phyloP scores from a whole-genome alignment of 2,888 invertebrate genomes.

The Cataglyphis livida region DNA sequence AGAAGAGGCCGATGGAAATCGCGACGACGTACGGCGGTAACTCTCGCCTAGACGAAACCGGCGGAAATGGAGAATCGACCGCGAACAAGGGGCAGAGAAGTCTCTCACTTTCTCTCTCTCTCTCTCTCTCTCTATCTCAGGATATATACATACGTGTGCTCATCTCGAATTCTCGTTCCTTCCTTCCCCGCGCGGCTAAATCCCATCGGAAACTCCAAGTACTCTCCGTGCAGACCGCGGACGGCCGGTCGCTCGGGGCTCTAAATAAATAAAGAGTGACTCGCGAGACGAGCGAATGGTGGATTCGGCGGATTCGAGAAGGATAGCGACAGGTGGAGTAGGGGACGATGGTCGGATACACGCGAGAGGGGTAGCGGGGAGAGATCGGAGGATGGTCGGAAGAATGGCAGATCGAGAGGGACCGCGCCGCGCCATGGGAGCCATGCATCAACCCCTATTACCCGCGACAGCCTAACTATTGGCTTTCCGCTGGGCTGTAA shows the following conservation, averaged over 20 bases:
- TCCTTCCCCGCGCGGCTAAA: conserved; percentile 35
- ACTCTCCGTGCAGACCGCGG: conserved; percentile 60
- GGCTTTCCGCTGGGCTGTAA: conserved; percentile 75
- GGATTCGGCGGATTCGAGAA: conserved; percentile 46
- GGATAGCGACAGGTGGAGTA: conserved; percentile 22
- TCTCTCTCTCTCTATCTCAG: not conserved
- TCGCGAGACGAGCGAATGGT: conserved; percentile 50
- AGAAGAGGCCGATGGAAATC: conserved; percentile 54
- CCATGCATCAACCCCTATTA: conserved; percentile 84
- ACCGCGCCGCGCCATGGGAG: conserved; percentile 76
- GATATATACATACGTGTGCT: conserved; percentile 23
- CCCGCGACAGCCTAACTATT: conserved; percentile 78
- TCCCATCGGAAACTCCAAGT: conserved; percentile 62
- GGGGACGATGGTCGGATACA: not conserved
- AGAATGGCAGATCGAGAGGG: conserved; percentile 70
- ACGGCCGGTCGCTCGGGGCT: conserved; percentile 70
- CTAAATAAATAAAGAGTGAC: conserved; percentile 79
- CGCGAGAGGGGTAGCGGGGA: not conserved
- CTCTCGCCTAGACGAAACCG: conserved; percentile 46
- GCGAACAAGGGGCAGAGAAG: conserved; percentile 30
- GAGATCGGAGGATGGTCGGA: conserved; percentile 43
- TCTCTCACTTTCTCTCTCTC: not conserved
- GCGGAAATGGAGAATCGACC: conserved; percentile 55
- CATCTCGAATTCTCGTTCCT: conserved; percentile 11
- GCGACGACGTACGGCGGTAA: conserved; percentile 53